phyloP scores from a whole-genome alignment of 2,797 vertebrate species.

The Merluccius polli region DNA sequence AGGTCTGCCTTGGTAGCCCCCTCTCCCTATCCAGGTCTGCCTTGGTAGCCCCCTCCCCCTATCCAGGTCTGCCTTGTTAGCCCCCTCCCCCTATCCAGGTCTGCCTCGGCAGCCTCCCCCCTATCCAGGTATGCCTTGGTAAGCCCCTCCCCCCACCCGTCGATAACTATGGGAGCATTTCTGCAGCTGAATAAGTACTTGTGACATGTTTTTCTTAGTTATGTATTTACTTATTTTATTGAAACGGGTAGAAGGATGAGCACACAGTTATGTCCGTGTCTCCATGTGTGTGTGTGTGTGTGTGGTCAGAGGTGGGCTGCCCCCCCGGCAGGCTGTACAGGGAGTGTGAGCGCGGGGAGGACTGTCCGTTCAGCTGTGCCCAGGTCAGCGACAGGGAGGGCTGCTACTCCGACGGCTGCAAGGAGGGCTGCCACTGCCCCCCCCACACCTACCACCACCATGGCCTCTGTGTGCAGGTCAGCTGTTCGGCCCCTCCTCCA shows the following conservation, averaged over 20 bases:
- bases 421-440: conserved; percentile 88
- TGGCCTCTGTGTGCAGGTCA: conserved; percentile 74
- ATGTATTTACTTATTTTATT: background rate
- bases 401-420: conserved; percentile 79
- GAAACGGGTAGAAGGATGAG: background rate
- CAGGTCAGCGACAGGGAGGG: conserved; percentile 76
- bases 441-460: conserved; percentile 74
- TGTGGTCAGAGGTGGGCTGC: conserved; percentile 80
- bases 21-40: too few relatives aligned
- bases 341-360: conserved; percentile 78
- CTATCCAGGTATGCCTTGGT: background rate
- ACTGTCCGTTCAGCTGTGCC: conserved; percentile 86
- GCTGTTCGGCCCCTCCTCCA: background rate
- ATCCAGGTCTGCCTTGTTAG: background rate
- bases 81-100: background rate
- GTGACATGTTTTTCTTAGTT: background rate
- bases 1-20: background rate
- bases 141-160: conserved; percentile 24
- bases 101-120: too few relatives aligned
- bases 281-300: background rate
- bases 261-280: background rate
- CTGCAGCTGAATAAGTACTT: too few relatives aligned
- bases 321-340: conserved; percentile 79
- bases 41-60: background rate
- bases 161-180: conserved; percentile 71